phyloP scores from a whole-genome alignment of 2,888 invertebrate genomes.

The Thelaira solivaga region DNA sequence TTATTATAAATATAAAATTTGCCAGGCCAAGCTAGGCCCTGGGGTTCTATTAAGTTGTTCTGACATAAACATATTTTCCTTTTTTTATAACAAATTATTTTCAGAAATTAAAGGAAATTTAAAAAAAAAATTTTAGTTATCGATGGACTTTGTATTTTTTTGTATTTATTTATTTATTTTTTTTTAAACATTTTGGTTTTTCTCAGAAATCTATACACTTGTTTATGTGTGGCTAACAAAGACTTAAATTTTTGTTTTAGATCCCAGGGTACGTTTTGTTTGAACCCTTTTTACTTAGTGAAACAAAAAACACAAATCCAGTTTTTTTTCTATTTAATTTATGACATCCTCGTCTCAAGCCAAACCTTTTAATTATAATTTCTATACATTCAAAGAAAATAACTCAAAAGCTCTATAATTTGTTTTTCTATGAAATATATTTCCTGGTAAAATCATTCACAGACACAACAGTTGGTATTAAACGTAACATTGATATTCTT shows the following conservation, averaged over 20 bases:
- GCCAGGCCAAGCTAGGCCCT: no score
- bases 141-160: no score
- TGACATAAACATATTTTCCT: no score
- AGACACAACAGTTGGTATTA: slow-evolving; percentile 24
- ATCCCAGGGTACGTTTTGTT: neutral
- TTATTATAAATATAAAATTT: no score
- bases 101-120: no score
- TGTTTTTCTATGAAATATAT: slow-evolving; percentile 63
- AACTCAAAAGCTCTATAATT: slow-evolving; percentile 55
- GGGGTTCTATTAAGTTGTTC: no score
- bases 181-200: no score
- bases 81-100: no score
- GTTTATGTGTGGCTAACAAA: neutral
- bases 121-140: no score
- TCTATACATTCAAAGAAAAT: slow-evolving; percentile 32
- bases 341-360: slow-evolving; percentile 49
- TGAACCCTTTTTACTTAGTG: neutral
- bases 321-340: slow-evolving; percentile 14
- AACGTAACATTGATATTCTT: slow-evolving; percentile 51
- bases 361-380: slow-evolving; percentile 47
- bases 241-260: no score
- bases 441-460: slow-evolving; percentile 63
- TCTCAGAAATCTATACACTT: slow-evolving; percentile 23
- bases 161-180: no score
- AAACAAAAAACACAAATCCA: neutral